phyloP scores from a whole-genome alignment of 2,797 vertebrate genomes.

The Intellagama lesueurii region DNA sequence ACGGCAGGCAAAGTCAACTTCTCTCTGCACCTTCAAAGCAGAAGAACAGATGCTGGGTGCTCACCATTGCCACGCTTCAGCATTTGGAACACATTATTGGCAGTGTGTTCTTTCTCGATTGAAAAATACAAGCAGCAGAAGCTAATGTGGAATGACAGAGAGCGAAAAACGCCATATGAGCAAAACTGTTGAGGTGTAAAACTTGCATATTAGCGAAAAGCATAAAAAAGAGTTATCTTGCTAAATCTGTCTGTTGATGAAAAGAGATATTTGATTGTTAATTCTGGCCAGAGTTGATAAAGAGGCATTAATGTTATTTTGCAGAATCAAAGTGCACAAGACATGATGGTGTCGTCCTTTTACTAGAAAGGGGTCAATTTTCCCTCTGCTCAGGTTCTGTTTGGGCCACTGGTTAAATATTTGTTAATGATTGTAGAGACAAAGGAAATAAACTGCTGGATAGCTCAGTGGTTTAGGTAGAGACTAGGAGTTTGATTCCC shows the following conservation, averaged over 20 bases:
- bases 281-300: background rate
- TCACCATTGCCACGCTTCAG: constrained; percentile 31
- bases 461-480: too few species aligned
- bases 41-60: constrained; percentile 40
- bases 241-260: constrained; percentile 10
- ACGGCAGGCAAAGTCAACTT: constrained; percentile 42
- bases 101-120: background rate
- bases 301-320: background rate
- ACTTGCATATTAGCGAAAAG: constrained; percentile 36
- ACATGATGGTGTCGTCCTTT: too few species aligned
- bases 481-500: too few species aligned
- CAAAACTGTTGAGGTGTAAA: constrained; percentile 40
- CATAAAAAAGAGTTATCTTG: constrained; percentile 16
- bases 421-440: background rate
- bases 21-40: constrained; percentile 34
- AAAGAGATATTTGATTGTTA: constrained; percentile 10
- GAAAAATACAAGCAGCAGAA: constrained; percentile 21
- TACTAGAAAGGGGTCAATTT: background rate
- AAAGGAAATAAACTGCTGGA: too few species aligned
- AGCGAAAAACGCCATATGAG: constrained; percentile 24
- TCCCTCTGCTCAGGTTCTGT: background rate
- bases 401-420: background rate
- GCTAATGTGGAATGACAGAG: constrained; percentile 20
- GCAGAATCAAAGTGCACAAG: background rate
- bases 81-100: constrained; percentile 43